A percentile compares a stretch with the other conserved stretches of the same genome.
Evolutionary conservation across 2,113 vertebrate species (phyloP).

Genomic region (Speoplatyrhinus poulsoni): DNA sequence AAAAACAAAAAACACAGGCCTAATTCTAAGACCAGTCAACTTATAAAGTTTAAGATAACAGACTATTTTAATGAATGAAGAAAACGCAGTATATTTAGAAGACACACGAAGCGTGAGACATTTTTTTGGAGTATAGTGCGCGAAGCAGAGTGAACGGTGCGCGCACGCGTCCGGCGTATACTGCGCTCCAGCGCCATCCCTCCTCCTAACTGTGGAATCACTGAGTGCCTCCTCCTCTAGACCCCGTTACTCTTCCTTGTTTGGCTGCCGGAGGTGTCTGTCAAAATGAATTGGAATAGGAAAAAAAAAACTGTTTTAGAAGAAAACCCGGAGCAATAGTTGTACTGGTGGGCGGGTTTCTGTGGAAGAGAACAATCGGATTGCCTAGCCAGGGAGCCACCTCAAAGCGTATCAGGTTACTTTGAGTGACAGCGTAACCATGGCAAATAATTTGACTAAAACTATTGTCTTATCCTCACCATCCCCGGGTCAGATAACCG

Average conservation of each 20-base stretch:
- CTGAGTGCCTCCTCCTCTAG: constrained; percentile 18
- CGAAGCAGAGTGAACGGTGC: background rate
- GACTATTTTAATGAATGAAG: too few species aligned
- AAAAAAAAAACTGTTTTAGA: constrained; percentile 57
- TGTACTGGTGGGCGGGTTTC: constrained; percentile 80
- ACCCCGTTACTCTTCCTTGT: constrained; percentile 53
- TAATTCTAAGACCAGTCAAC: too few species aligned
- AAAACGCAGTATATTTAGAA: too few species aligned
- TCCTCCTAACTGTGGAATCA: constrained; percentile 46
- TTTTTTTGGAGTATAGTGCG: background rate
- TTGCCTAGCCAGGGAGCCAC: constrained; percentile 87
- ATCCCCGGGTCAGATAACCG: constrained; percentile 96
- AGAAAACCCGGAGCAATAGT: constrained; percentile 79
- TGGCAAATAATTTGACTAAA: constrained; percentile 99
- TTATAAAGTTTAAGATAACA: too few species aligned
- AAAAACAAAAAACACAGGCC: too few species aligned
- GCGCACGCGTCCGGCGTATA: constrained; percentile 10
- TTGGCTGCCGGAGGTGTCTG: constrained; percentile 83
- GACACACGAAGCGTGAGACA: background rate
- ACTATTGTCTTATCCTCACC: constrained; percentile 98
- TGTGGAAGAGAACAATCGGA: constrained; percentile 85
- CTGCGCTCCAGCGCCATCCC: constrained; percentile 73
- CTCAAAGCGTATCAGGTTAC: constrained; percentile 94
- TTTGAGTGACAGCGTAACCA: constrained; percentile 98
- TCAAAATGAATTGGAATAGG: constrained; percentile 70